Evolutionary conservation across 2,113 vertebrate genomes (phyloP).

Genomic region (Perccottus glenii): DNA sequence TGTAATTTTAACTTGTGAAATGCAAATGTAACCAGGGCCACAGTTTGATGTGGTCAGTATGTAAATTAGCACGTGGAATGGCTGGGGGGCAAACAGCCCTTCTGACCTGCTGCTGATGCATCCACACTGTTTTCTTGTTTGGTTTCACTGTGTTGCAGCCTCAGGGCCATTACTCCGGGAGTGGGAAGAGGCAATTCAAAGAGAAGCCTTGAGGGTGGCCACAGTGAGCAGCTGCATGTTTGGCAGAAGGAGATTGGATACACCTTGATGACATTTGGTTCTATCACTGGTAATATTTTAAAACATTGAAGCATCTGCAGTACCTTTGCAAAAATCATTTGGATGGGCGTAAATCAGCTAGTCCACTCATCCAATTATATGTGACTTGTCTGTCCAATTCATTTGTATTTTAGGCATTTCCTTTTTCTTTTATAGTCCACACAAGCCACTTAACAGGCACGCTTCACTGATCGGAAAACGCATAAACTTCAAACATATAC

Average conservation of each 20-base stretch:
- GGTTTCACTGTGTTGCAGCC: neutral
- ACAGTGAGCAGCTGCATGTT: slow-evolving; percentile 28
- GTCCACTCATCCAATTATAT: too few species aligned
- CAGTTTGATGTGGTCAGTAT: slow-evolving; percentile 46
- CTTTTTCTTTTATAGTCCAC: too few species aligned
- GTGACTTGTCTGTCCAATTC: too few species aligned
- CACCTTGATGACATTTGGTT: neutral
- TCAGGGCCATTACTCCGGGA: slow-evolving; percentile 1
- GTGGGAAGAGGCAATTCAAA: slow-evolving; percentile 38
- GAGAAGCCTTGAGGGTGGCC: slow-evolving; percentile 21
- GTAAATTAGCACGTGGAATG: slow-evolving; percentile 47
- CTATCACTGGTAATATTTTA: slow-evolving; percentile 1
- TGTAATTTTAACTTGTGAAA: slow-evolving; percentile 59
- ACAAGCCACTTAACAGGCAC: too few species aligned
- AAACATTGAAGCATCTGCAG: neutral
- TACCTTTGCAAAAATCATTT: neutral
- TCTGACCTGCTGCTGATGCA: slow-evolving; percentile 36
- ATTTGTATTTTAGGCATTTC: too few species aligned
- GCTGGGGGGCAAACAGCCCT: slow-evolving; percentile 15
- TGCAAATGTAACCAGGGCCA: slow-evolving; percentile 59
- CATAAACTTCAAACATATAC: too few species aligned
- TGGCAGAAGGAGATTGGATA: slow-evolving; percentile 14
- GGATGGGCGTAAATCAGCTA: too few species aligned
- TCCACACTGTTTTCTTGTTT: slow-evolving; percentile 8
- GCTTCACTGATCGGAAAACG: too few species aligned